A percentile compares a stretch with the other conserved stretches of the same genome.
Evolutionary conservation across 2,888 invertebrate genomes (phyloP).

Genomic region (Apeira syringaria): DNA sequence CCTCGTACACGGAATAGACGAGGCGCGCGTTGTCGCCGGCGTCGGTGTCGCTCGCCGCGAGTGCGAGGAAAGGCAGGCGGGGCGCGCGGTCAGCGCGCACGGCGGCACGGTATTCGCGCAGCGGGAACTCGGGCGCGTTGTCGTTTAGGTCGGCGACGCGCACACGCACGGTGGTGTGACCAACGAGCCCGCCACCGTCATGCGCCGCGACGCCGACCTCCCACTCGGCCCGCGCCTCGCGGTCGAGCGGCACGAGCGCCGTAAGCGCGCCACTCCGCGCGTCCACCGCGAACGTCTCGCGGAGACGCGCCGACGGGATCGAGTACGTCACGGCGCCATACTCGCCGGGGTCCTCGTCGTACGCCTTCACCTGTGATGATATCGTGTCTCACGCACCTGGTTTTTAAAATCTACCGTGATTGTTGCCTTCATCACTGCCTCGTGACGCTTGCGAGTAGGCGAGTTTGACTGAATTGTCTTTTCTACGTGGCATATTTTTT

Average conservation of each 20-base stretch:
- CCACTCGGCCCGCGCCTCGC: conserved; percentile 85
- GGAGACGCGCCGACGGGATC: conserved; percentile 89
- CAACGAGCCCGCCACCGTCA: conserved; percentile 91
- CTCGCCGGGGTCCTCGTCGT: conserved; percentile 92
- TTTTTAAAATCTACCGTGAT: no score
- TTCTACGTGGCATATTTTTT: no score
- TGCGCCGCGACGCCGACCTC: conserved; percentile 90
- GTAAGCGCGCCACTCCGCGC: conserved; percentile 88
- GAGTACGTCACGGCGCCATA: conserved; percentile 90
- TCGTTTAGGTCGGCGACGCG: conserved; percentile 93
- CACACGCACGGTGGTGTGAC: conserved; percentile 90
- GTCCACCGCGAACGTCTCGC: conserved; percentile 89
- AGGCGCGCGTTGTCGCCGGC: conserved; percentile 88
- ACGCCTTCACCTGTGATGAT: conserved; percentile 87
- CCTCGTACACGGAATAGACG: conserved; percentile 91
- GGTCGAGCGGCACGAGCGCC: conserved; percentile 88
- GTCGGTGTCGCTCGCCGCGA: conserved; percentile 89
- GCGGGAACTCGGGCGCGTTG: conserved; percentile 89
- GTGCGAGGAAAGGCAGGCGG: conserved; percentile 59
- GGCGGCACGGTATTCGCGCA: conserved; percentile 90
- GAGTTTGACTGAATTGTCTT: no score
- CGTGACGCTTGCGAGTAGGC: no score
- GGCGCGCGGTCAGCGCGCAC: conserved; percentile 80
- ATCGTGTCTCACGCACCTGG: no score
- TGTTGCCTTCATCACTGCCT: no score